A percentile compares a stretch with the other conserved stretches of the same genome.
Evolutionary conservation across 1,140 invertebrate species (phyloP).

Genomic region (Diabrotica virgifera): DNA sequence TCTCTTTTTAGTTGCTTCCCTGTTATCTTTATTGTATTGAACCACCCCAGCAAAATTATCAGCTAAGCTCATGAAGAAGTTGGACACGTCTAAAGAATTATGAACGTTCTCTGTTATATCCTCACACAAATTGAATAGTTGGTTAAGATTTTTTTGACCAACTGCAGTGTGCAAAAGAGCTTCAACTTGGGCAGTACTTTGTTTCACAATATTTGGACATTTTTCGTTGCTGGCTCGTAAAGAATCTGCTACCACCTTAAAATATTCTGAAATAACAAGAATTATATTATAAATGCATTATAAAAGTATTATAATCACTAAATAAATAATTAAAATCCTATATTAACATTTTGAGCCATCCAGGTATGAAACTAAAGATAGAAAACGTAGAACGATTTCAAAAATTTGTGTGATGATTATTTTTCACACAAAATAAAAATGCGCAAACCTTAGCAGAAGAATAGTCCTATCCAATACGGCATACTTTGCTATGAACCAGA

Average conservation of each 20-base stretch:
- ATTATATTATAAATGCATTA: too few species aligned
- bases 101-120: slow-evolving; percentile 63
- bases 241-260: slow-evolving; percentile 67
- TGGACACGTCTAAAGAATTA: slow-evolving; percentile 70
- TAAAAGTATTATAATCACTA: too few species aligned
- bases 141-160: slow-evolving; percentile 61
- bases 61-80: slow-evolving; percentile 77
- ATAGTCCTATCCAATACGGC: too few species aligned
- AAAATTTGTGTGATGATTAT: too few species aligned
- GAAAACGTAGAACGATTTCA: too few species aligned
- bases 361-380: too few species aligned
- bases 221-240: slow-evolving; percentile 59
- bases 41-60: slow-evolving; percentile 81
- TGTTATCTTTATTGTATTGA: slow-evolving; percentile 94
- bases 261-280: slow-evolving; percentile 64
- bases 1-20: slow-evolving; percentile 59
- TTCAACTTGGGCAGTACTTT: slow-evolving; percentile 64
- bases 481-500: too few species aligned
- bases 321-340: too few species aligned
- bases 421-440: too few species aligned
- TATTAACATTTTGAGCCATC: too few species aligned
- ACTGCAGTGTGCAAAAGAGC: slow-evolving; percentile 58
- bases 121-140: slow-evolving; percentile 75
- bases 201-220: slow-evolving; percentile 63
- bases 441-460: too few species aligned